Conservation (phyloP, 2,113 vertebrate species). For the Ptilonorhynchus violaceus region DNA sequence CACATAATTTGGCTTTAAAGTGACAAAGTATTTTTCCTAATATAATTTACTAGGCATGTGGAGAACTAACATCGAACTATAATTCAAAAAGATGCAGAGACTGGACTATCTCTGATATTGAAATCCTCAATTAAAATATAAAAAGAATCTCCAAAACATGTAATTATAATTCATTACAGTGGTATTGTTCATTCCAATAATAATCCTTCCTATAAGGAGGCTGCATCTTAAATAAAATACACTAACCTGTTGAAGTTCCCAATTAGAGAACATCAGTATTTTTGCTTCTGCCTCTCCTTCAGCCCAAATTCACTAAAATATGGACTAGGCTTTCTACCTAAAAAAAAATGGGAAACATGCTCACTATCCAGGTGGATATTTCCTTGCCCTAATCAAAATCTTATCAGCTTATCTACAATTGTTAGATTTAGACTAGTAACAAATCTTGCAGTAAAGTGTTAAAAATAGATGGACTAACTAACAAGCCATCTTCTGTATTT, state of each 20-base stretch:
- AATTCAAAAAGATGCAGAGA: not conserved
- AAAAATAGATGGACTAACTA: slow-evolving; percentile 14
- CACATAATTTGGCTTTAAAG: slow-evolving; percentile 38
- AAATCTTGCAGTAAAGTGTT: not conserved
- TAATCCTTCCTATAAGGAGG: slow-evolving; percentile 6
- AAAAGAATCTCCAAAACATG: not conserved
- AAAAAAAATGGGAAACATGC: not conserved
- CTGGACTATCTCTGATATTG: not conserved
- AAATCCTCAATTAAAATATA: slow-evolving; percentile 25
- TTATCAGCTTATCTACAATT: not conserved
- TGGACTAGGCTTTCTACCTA: not conserved
- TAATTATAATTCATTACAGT: not conserved
- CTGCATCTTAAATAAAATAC: not conserved
- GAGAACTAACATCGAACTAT: not conserved
- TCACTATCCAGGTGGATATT: not conserved
- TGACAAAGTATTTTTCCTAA: slow-evolving; percentile 23
- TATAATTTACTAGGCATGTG: slow-evolving; percentile 8
- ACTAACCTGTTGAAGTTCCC: not conserved
- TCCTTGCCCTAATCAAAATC: not conserved
- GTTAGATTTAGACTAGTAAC: not conserved
- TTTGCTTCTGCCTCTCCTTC: not conserved
- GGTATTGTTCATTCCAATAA: slow-evolving; percentile 1
- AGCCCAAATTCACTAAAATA: not conserved
- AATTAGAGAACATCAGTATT: not conserved
- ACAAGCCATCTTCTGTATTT: not conserved